Evolutionary conservation across 2,113 vertebrate genomes (phyloP).

Genomic region (Aegithalos caudatus): DNA sequence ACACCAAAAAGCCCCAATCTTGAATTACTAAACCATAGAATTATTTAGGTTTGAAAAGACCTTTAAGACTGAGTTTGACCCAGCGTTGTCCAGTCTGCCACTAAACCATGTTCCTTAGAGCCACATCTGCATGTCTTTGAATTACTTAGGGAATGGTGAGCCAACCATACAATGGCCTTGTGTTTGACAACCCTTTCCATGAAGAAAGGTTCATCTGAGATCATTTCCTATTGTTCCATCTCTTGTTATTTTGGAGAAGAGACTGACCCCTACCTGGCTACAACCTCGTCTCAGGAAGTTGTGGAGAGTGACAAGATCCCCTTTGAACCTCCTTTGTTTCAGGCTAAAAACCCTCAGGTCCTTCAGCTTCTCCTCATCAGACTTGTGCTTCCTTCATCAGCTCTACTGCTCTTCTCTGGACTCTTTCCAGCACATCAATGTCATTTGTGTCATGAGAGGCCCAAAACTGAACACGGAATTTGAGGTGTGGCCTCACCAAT

Average conservation of each 20-base stretch:
- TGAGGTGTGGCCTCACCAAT: background rate
- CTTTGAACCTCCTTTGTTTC: background rate
- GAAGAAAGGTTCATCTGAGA: background rate
- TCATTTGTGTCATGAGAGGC: background rate
- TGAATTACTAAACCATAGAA: background rate
- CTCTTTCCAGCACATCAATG: background rate
- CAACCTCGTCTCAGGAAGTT: background rate
- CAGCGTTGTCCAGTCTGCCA: background rate
- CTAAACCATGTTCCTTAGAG: background rate
- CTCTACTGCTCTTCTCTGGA: background rate
- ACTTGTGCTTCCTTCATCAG: background rate
- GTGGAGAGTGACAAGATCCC: background rate
- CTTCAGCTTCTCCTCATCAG: background rate
- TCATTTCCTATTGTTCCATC: background rate
- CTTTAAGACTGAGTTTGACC: background rate
- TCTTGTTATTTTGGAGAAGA: background rate
- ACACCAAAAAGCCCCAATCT: background rate
- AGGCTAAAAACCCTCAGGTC: background rate
- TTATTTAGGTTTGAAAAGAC: background rate
- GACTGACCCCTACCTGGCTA: rapidly evolving
- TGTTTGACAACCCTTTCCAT: background rate
- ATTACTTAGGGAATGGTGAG: background rate
- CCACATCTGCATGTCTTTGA: background rate
- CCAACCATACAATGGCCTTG: rapidly evolving
- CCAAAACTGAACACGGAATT: background rate